Evolutionary conservation across 2,113 vertebrate genomes (phyloP), one percentile per base, ranked within the genome.

Genomic region (Pomatorhinus ruficollis): DNA sequence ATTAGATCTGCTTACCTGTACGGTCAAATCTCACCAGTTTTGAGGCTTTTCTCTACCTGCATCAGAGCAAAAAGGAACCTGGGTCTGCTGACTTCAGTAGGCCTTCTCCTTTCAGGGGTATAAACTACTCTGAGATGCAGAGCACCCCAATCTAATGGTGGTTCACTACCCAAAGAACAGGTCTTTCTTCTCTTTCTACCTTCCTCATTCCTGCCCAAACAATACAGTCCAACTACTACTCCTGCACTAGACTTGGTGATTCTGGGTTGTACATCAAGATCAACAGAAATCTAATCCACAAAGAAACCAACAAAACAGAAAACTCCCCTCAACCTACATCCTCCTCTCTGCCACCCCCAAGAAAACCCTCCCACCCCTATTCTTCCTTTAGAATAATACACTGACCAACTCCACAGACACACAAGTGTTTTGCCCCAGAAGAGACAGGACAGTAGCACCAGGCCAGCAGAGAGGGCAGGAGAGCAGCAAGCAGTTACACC

Each of bases 331-430:
- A 47, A 24, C 8, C 13, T 39, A 54, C 14, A 72, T 16, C 5
- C 16, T 5, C 4, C 22, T 35, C 33, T 25, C 12, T 7, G 5
- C 5, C 3, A 1, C 60, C 10, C 9, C 3, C 24, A 7, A 50
- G 35, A 42, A n/a, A 24, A 14, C 4, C 3, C 12, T 22, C 8
- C 14, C 24, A 49, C 6, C 1, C 6, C 2, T 37, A 2, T 42
- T 70, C 65, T 66, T 49, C 60, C 27, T 82, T 93, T 64, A n/a
- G 14, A 60, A 52, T 40, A 65, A 60, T 60, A 53, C 9, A 49
- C 31, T 72, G 21, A 71, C 21, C 27, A 75, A 56, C 20, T 77
- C 17, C 54, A 80, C 15, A 64, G 54, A 68, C 10, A 61, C 3
- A 10, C 0, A 47, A 25, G 37, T 61, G 24, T 49, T 76, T 39